Percentiles rank a stretch among this genome's conserved stretches.
phyloP scores from a whole-genome alignment of 2,797 vertebrate species.

The Hydrolagus colliei region DNA sequence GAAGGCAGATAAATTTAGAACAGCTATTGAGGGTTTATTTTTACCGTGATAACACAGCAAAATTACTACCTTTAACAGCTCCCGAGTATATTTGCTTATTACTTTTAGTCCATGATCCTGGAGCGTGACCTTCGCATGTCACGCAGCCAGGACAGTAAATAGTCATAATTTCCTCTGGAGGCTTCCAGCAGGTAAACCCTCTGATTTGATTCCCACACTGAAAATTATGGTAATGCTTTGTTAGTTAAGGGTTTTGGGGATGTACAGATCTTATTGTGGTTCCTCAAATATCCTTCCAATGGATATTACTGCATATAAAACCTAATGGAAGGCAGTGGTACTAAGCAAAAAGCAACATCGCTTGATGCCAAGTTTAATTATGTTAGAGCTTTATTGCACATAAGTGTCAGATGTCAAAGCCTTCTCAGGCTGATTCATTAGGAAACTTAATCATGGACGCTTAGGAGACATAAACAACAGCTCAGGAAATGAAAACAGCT shows the following conservation, averaged over 20 bases:
- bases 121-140: no score
- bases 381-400: background rate
- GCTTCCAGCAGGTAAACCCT: background rate
- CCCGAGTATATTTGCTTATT: no score
- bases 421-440: constrained; percentile 17
- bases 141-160: no score
- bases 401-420: constrained; percentile 19
- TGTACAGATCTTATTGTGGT: background rate
- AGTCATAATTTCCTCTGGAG: background rate
- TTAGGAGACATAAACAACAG: constrained; percentile 1
- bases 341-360: constrained; percentile 5
- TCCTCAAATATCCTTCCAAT: background rate
- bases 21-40: no score
- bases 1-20: no score
- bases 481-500: constrained; percentile 22
- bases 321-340: constrained; percentile 14
- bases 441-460: constrained; percentile 14
- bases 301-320: background rate
- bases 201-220: background rate
- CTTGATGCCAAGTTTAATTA: constrained; percentile 21
- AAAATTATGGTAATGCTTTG: background rate
- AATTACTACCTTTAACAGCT: no score
- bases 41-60: no score
- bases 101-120: no score
- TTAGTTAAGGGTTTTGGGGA: background rate